phyloP scores from a whole-genome alignment of 1,140 invertebrate genomes.

The Micrasema longulum region DNA sequence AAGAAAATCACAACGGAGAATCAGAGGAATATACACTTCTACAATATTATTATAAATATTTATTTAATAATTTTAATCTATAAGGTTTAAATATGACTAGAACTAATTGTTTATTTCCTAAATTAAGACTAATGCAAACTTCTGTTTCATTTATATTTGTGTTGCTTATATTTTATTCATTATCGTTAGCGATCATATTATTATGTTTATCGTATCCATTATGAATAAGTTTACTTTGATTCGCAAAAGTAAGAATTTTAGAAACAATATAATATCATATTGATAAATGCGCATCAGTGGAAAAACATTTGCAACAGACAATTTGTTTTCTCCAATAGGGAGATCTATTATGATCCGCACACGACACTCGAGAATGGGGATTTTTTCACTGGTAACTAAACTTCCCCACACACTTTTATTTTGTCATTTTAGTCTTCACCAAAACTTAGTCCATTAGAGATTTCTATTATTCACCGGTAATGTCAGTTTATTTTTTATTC shows the following conservation, averaged over 20 bases:
- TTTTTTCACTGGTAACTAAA: neutral
- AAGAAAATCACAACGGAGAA: conserved; percentile 54
- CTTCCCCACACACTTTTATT: no score
- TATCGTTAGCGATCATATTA: conserved; percentile 11
- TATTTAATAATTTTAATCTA: conserved; percentile 33
- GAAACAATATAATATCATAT: conserved; percentile 28
- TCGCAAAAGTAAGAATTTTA: no score
- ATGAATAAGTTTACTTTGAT: no score
- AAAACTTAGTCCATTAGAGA: neutral
- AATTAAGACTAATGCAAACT: conserved; percentile 6
- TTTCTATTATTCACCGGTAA: neutral
- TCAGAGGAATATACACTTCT: conserved; percentile 46
- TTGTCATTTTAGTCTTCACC: neutral
- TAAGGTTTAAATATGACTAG: conserved; percentile 35
- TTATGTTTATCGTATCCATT: conserved; percentile 12
- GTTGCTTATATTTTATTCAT: conserved; percentile 24
- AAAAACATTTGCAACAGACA: conserved; percentile 40
- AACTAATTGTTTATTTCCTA: conserved; percentile 34
- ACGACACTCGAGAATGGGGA: neutral
- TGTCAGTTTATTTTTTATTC: conserved; percentile 3
- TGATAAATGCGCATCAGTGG: conserved; percentile 11
- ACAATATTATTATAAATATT: conserved; percentile 44
- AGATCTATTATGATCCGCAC: conserved; percentile 18
- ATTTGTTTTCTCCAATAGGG: conserved; percentile 30
- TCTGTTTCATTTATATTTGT: conserved; percentile 24